These are phyloP conservation scores for Dunckerocampus dactyliophorus DNA, from an alignment of 2,113 vertebrate species.

Conservation along the genomic window DNA sequence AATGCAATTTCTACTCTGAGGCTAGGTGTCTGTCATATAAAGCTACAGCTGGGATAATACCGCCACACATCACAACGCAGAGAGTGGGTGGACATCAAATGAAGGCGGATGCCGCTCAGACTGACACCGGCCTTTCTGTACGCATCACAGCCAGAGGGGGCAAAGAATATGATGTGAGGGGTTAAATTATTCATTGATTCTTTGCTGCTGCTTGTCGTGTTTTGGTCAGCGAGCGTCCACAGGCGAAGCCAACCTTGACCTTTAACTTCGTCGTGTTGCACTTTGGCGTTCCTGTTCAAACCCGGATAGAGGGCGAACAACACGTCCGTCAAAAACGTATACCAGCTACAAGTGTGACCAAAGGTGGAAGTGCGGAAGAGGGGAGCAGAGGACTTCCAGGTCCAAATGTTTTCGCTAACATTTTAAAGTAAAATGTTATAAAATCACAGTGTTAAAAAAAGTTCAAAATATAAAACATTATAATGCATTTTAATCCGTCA, in stretches of 20 bases:
- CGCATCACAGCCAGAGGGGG: constrained; percentile 44
- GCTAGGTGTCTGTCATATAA: constrained; percentile 61
- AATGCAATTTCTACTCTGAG: constrained; percentile 64
- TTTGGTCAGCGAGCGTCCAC: constrained; percentile 48
- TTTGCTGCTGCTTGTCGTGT: constrained; percentile 49
- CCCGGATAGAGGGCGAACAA: constrained; percentile 31
- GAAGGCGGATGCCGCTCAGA: constrained; percentile 14
- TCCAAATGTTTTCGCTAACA: too few species aligned
- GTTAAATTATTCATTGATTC: constrained; percentile 71
- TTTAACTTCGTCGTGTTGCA: constrained; percentile 48
- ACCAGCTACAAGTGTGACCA: constrained; percentile 19
- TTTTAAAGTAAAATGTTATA: too few species aligned
- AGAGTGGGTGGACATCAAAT: constrained; percentile 22
- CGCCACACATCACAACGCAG: constrained; percentile 57
- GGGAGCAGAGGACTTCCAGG: not conserved
- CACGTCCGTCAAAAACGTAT: constrained; percentile 16
- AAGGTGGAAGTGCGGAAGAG: constrained; percentile 4
- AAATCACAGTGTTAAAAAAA: too few species aligned
- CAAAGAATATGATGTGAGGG: constrained; percentile 52
- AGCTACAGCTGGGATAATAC: constrained; percentile 59
- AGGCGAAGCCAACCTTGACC: constrained; percentile 53
- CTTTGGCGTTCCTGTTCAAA: constrained; percentile 30
- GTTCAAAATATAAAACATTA: too few species aligned
- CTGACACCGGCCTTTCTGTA: constrained; percentile 29
- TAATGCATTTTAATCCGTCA: too few species aligned